phyloP scores from a whole-genome alignment of 2,888 invertebrate species.

The Acanthococcus lagerstroemiae region DNA sequence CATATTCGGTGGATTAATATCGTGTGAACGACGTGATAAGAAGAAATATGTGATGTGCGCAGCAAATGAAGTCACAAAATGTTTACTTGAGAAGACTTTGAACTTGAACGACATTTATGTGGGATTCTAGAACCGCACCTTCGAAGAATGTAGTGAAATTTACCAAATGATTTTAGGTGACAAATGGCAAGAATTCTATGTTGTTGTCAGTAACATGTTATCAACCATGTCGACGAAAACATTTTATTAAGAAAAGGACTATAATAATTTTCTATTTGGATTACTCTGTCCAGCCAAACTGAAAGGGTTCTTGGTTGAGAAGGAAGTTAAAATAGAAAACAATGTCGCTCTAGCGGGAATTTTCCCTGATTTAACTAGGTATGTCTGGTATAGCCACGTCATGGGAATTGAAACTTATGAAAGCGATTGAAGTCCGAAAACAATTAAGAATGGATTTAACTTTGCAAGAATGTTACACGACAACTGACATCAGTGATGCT shows the following conservation, averaged over 20 bases:
- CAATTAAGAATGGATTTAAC: not conserved
- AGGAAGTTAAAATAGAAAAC: not conserved
- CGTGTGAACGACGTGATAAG: slow-evolving; percentile 10
- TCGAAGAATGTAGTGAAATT: slow-evolving; percentile 8
- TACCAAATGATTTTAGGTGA: not conserved
- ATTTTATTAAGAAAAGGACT: not conserved
- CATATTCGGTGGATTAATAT: slow-evolving; percentile 2
- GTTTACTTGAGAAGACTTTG: not conserved
- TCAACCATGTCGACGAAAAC: not conserved
- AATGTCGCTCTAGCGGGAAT: not conserved
- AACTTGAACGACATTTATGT: not conserved
- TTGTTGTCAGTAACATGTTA: not conserved
- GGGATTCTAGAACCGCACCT: not conserved
- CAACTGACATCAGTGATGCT: not conserved
- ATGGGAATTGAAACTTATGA: not conserved
- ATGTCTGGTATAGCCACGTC: not conserved
- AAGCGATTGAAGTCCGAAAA: not conserved
- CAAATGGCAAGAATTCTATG: not conserved
- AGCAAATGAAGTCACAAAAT: not conserved
- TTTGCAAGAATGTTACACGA: not conserved
- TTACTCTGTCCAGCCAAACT: not conserved
- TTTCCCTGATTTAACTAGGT: not conserved
- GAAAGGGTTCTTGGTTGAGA: not conserved
- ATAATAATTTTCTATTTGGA: slow-evolving; percentile 4
- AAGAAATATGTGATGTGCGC: not conserved